phyloP scores from a whole-genome alignment of 2,888 invertebrate genomes.

The Drosophila borealis region DNA sequence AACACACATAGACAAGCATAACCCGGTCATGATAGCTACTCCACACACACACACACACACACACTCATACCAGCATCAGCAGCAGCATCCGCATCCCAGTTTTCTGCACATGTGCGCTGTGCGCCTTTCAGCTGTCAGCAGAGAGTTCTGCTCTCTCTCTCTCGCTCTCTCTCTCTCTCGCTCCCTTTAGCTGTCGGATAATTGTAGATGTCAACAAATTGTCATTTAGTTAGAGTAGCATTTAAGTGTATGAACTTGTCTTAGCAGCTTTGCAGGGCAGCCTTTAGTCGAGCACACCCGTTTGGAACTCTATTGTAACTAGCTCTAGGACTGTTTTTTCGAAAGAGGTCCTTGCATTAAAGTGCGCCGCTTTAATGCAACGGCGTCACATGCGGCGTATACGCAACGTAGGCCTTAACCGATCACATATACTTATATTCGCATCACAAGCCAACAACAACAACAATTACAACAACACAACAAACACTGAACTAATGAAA shows the following conservation, averaged over 20 bases:
- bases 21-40: conserved; percentile 67
- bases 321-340: conserved; percentile 64
- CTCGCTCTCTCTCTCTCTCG: conserved; percentile 12
- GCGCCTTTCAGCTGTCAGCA: conserved; percentile 29
- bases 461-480: conserved; percentile 36
- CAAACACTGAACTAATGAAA: conserved; percentile 5
- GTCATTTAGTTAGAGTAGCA: conserved; percentile 19
- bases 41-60: conserved; percentile 9
- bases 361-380: conserved; percentile 60
- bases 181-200: conserved; percentile 57
- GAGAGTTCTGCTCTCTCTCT: conserved; percentile 14
- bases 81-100: conserved; percentile 50
- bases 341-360: conserved; percentile 65
- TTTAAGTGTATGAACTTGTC: not conserved
- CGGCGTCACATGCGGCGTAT: conserved; percentile 62
- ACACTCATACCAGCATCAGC: conserved; percentile 6
- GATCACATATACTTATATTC: conserved; percentile 14
- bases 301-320: conserved; percentile 32
- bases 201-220: conserved; percentile 45
- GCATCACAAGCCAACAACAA: conserved; percentile 32
- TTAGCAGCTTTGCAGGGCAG: conserved; percentile 18
- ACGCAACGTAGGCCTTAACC: conserved; percentile 42
- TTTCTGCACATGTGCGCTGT: conserved; percentile 52
- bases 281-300: conserved; percentile 12
- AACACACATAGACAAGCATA: conserved; percentile 57